Evolutionary conservation across 2,888 invertebrate genomes (phyloP), one percentile per base, ranked within the genome.

Genomic region (Coenonympha arcania): DNA sequence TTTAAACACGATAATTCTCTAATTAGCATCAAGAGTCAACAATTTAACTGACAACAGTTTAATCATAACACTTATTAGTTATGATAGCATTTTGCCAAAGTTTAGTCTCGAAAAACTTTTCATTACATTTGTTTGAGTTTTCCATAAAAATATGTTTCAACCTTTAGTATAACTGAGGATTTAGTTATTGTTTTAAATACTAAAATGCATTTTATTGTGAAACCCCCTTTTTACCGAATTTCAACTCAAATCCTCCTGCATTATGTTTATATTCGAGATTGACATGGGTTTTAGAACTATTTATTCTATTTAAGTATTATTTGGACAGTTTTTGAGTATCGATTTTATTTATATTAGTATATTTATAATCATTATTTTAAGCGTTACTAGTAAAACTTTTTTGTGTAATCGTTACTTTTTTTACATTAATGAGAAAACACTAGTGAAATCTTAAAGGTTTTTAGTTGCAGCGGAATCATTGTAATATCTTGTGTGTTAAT

Each of bases 141-240:
- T n/a, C n/a, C n/a, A n/a, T 8, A 24, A 24, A 4, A 24, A n/a
- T n/a, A n/a, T 6, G 6, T 24, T 6, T 24, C 24, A 2, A 9
- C 24, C 24, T 24, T 36, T 11, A 28, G 9, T 31, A 57, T 66
- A 64, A 18, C 56, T 58, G 67, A n/a, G 73, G 75, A 76, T 76
- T 72, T 76, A 76, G 62, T 53, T 64, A 54, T 73, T 71, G 64
- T 43, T 76, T 31, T 66, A 53, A 62, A 54, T 57, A 51, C 68
- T 69, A 57, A 58, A 57, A 52, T 63, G 62, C 61, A 65, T 60
- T 62, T 61, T 54, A 56, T 61, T 60, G 59, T 59, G 48, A 58
- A 54, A 37, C 18, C 54, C 56, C 48, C 41, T 50, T 33, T 33
- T 18, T 13, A 13, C n/a, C 2, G 9, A 11, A 36, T 43, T 30